Base-by-base conservation (phyloP, 2,113 vertebrate genomes). In the Cheirogaleus medius region DNA sequence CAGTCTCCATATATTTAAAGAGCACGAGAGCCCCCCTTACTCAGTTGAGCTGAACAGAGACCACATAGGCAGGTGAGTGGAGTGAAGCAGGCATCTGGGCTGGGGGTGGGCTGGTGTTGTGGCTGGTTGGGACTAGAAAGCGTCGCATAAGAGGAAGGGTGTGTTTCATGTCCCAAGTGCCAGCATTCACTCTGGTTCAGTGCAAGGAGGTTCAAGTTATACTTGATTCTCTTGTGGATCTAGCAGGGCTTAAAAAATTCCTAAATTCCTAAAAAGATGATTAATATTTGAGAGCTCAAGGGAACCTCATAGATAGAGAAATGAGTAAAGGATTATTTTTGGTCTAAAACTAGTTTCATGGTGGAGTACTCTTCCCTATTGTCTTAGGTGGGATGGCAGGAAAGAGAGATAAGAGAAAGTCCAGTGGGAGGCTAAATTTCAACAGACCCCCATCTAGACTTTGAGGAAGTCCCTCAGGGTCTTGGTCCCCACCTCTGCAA, bases 1-100 rank as follows among this genome's bases (percentile, higher is more conserved):
- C 83, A 78, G 47, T 97, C 82, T 92, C 69, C 60, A 73, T 49
- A 74, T 98, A 98, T 98, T 99, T 98, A 99, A 98, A 97, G 96
- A 94, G 93, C 12, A 74, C 49, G 5, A 91, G 96, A 94, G 13
- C 12, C 86, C 85, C 93, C 21, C 1, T 0, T 3, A 34, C 76
- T 93, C 92, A 97, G 69, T 58, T 89, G 83, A 37, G 95, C 81
- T 0, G 54, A 76, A 94, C 85, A 52, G 34, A 44, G 63, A 93
- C 87, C 5, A 32, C 92, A 71, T 5, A 76, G 42, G 54, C 90
- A 86, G 97, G 94, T 97, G 15, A 98, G 95, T 1, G 93, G 7
- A 73, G 37, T 0, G 0, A 52, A 78, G 42, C 32, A 29, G 81
- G 52, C n/a, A 2, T 58, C 21, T 69, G 86, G 78, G 29, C 39